Evolutionary conservation across 2,113 vertebrate genomes (phyloP).

Genomic region (Corythornis cristatus): DNA sequence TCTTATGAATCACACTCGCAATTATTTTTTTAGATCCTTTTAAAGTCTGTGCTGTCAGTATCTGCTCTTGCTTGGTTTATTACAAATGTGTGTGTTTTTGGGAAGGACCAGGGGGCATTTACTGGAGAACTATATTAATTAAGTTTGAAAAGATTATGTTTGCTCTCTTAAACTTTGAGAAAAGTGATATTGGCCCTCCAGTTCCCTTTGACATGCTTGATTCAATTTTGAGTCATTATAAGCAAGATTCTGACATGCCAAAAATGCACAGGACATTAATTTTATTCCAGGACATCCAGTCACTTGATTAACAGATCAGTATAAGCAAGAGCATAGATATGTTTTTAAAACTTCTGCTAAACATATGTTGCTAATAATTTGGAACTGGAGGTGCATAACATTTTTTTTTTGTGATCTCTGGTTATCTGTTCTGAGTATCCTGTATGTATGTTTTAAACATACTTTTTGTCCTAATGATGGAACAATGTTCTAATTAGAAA

Average conservation of each 20-base stretch:
- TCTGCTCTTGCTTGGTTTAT: neutral
- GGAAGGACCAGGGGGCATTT: neutral
- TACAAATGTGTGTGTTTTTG: neutral
- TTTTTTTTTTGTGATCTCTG: neutral
- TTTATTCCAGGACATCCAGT: neutral
- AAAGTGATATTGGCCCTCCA: neutral
- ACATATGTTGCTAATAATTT: neutral
- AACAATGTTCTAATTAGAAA: neutral
- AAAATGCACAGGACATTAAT: neutral
- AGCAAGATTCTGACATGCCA: neutral
- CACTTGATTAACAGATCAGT: neutral
- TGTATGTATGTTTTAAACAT: neutral
- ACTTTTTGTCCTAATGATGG: neutral
- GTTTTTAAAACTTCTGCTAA: neutral
- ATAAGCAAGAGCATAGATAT: neutral
- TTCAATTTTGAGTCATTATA: conserved; percentile 11
- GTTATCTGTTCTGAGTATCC: neutral
- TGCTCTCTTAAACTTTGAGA: neutral
- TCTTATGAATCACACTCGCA: neutral
- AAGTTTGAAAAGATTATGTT: neutral
- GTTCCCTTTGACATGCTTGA: neutral
- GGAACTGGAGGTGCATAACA: neutral
- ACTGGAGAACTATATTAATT: neutral
- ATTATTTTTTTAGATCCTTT: neutral
- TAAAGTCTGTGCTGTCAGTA: neutral